A percentile compares a stretch with the other conserved stretches of the same genome.
Conservation (phyloP, 2,888 invertebrate species). For the Diarsia mendica region DNA sequence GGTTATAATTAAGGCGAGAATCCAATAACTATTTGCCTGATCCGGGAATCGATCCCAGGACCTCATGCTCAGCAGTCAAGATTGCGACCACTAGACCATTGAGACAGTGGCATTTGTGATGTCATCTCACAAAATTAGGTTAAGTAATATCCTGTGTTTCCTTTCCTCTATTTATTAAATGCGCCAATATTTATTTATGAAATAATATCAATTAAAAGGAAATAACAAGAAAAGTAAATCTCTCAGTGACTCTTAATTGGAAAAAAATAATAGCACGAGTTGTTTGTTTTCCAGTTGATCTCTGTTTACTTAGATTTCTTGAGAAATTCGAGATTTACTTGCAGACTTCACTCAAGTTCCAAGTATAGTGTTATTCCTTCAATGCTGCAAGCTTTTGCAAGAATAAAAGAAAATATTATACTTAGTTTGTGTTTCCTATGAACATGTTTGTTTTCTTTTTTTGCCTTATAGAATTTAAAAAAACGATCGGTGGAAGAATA, state of each 20-base stretch:
- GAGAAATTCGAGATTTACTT: constrained; percentile 20
- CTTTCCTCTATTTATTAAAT: too few species aligned
- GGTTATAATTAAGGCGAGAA: too few species aligned
- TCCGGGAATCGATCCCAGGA: too few species aligned
- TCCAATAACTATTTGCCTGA: too few species aligned
- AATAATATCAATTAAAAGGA: background rate
- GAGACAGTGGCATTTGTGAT: too few species aligned
- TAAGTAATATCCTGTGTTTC: too few species aligned
- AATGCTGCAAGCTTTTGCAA: background rate
- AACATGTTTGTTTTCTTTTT: too few species aligned
- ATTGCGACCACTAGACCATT: too few species aligned
- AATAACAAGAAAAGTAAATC: background rate
- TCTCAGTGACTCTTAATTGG: background rate
- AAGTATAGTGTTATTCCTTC: constrained; percentile 11
- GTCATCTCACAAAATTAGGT: too few species aligned
- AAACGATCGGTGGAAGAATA: too few species aligned
- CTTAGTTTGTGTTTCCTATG: background rate
- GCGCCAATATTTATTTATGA: background rate
- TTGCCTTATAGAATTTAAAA: too few species aligned
- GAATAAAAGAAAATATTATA: background rate
- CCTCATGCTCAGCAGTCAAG: too few species aligned
- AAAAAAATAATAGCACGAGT: constrained; percentile 9
- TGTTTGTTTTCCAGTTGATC: constrained; percentile 1
- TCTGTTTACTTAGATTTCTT: background rate
- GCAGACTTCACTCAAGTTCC: background rate